Evolutionary conservation across 2,888 invertebrate genomes (phyloP).

Genomic region (Crioceris asparagi): DNA sequence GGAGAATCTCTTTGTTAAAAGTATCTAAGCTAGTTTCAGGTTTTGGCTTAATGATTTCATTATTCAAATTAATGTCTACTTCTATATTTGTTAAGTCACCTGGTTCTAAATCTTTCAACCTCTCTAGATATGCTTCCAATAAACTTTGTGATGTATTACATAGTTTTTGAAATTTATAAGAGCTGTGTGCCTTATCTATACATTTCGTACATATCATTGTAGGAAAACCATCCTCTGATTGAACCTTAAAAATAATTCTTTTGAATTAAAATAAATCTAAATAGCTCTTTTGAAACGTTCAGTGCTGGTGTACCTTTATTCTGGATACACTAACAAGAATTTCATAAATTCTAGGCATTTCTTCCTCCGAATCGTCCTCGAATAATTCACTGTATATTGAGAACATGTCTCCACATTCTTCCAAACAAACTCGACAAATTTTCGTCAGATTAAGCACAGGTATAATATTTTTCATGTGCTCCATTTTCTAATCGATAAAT

Average conservation of each 20-base stretch:
- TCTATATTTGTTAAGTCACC: too few relatives aligned
- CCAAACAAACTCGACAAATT: conserved; percentile 15
- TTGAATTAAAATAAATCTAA: too few relatives aligned
- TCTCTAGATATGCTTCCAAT: conserved; percentile 13
- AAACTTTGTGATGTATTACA: conserved; percentile 14
- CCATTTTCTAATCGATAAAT: too few relatives aligned
- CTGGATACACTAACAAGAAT: conserved; percentile 14
- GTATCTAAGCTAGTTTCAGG: too few relatives aligned
- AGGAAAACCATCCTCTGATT: conserved; percentile 12
- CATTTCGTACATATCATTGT: conserved; percentile 15
- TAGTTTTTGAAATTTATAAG: conserved; percentile 15
- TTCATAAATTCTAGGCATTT: conserved; percentile 13
- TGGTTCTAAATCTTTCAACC: conserved; percentile 6
- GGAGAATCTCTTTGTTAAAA: too few relatives aligned
- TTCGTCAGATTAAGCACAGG: conserved; percentile 13
- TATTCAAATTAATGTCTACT: too few relatives aligned
- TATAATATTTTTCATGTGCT: too few relatives aligned
- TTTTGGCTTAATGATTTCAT: too few relatives aligned
- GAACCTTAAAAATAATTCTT: too few relatives aligned
- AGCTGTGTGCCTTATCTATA: conserved; percentile 14
- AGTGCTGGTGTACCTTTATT: conserved; percentile 11
- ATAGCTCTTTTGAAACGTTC: not conserved
- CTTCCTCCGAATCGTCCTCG: conserved; percentile 13
- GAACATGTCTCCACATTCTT: conserved; percentile 15
- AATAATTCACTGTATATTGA: conserved; percentile 15